phyloP scores from a whole-genome alignment of 2,888 invertebrate species.

The Mantis religiosa region DNA sequence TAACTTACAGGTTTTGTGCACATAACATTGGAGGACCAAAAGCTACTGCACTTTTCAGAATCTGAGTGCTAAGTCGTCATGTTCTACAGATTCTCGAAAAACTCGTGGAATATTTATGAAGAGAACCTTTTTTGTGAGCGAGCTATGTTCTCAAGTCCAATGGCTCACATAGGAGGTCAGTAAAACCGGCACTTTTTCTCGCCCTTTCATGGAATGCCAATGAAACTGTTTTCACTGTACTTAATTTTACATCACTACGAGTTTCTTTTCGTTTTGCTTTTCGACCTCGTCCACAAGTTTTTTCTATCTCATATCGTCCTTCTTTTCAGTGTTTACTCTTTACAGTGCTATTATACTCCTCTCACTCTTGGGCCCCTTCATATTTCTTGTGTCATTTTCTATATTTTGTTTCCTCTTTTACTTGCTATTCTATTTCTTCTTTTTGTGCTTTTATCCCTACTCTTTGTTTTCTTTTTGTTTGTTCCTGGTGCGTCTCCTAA shows the following conservation, averaged over 20 bases:
- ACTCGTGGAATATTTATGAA: not conserved
- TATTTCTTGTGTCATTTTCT: too few relatives aligned
- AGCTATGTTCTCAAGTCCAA: not conserved
- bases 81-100: not conserved
- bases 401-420: too few relatives aligned
- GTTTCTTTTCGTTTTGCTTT: too few relatives aligned
- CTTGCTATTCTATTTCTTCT: not conserved
- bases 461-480: too few relatives aligned
- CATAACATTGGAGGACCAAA: too few relatives aligned
- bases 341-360: too few relatives aligned
- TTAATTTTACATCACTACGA: not conserved
- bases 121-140: not conserved
- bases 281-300: too few relatives aligned
- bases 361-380: too few relatives aligned
- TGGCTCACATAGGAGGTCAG: not conserved
- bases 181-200: not conserved
- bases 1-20: too few relatives aligned
- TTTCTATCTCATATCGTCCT: too few relatives aligned
- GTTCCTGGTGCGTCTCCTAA: not conserved
- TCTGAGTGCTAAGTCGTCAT: not conserved
- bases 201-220: not conserved
- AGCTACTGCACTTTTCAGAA: not conserved
- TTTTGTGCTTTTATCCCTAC: not conserved
- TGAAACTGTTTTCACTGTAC: not conserved
- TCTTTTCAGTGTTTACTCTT: too few relatives aligned